Percentiles rank a stretch among this genome's conserved stretches.
These are phyloP conservation scores for Falco columbarius DNA, from an alignment of 2,797 vertebrate genomes.

Conservation along the genomic window DNA sequence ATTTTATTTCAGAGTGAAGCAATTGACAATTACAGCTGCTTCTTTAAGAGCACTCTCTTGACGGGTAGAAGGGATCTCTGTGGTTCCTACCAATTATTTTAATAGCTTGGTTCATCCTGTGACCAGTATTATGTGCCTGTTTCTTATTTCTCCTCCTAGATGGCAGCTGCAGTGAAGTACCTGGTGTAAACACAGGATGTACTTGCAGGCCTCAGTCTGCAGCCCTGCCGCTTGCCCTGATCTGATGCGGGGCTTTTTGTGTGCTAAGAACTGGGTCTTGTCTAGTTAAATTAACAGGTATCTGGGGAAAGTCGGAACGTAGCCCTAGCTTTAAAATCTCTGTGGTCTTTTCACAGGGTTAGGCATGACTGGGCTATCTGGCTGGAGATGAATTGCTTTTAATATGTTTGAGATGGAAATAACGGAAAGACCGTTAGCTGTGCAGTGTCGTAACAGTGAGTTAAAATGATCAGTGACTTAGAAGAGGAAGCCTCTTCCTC, in stretches of 20 bases:
- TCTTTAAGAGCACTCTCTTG: not conserved
- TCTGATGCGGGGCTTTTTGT: not conserved
- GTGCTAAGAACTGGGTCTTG: not conserved
- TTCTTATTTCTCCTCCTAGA: not conserved
- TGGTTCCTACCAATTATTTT: not conserved
- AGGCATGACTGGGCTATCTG: not conserved
- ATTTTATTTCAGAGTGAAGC: not conserved
- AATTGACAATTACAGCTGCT: not conserved
- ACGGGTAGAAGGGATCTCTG: not conserved
- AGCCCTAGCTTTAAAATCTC: not conserved
- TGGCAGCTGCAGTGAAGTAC: not conserved
- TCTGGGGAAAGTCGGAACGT: not conserved
- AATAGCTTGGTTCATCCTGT: not conserved
- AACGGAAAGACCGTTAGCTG: not conserved
- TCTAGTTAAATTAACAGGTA: not conserved
- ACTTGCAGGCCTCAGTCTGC: not conserved
- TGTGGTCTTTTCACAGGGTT: not conserved
- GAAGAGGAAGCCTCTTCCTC: not conserved
- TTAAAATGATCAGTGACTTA: not conserved
- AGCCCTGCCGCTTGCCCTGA: not conserved
- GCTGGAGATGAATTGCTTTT: not conserved
- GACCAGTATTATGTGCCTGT: rapidly evolving
- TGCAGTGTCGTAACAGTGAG: not conserved
- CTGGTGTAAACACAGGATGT: not conserved
- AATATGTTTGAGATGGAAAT: not conserved